Evolutionary conservation across 2,888 invertebrate genomes (phyloP).

Genomic region (Chironomus riparius): DNA sequence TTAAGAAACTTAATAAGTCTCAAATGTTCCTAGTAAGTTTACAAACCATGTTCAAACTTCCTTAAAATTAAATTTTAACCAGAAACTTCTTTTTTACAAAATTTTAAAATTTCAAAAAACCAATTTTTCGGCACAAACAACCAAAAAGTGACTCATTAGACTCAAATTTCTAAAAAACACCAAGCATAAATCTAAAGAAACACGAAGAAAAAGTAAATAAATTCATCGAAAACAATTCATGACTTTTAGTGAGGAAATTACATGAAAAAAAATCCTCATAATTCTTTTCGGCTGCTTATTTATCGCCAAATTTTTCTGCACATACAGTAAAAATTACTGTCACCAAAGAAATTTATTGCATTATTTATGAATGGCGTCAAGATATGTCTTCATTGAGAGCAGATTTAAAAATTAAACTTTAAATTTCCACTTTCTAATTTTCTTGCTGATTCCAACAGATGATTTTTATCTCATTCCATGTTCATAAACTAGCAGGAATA

Average conservation of each 20-base stretch:
- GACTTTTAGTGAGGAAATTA: neutral
- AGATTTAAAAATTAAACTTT: neutral
- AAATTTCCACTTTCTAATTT: neutral
- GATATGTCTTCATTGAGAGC: slow-evolving; percentile 1
- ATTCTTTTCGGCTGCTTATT: neutral
- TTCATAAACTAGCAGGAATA: neutral
- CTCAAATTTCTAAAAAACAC: neutral
- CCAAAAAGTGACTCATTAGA: too few relatives aligned
- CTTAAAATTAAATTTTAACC: too few relatives aligned
- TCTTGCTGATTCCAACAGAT: too few relatives aligned
- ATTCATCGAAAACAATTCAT: neutral
- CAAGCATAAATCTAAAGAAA: neutral
- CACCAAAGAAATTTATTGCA: slow-evolving; percentile 23
- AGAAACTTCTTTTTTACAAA: too few relatives aligned
- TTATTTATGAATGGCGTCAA: slow-evolving; percentile 26
- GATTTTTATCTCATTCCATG: too few relatives aligned
- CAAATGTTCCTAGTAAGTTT: too few relatives aligned
- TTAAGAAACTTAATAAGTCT: too few relatives aligned
- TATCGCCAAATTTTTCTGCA: slow-evolving; percentile 6
- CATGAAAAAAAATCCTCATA: neutral
- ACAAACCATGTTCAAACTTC: too few relatives aligned
- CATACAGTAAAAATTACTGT: slow-evolving; percentile 2
- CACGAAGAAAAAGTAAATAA: too few relatives aligned
- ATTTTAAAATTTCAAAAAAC: too few relatives aligned
- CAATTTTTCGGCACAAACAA: too few relatives aligned